These are phyloP conservation scores for Amphipyra berbera DNA, from an alignment of 2,888 invertebrate species.

Conservation along the genomic window DNA sequence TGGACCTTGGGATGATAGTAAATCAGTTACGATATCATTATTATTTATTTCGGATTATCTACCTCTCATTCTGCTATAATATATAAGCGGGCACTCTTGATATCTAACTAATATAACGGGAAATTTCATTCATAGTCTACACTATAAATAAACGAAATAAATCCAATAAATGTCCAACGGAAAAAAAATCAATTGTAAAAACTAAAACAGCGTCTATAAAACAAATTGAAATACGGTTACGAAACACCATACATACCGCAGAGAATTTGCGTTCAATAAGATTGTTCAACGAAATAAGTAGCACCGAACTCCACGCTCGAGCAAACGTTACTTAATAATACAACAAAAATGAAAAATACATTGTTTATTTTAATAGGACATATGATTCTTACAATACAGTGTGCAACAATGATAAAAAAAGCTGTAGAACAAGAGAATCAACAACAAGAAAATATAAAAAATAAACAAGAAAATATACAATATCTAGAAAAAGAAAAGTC, in stretches of 20 bases:
- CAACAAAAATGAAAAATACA: slow-evolving; percentile 16
- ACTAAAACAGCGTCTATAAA: slow-evolving; percentile 15
- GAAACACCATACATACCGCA: slow-evolving; percentile 12
- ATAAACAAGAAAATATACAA: slow-evolving; percentile 2
- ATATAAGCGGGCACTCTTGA: too few relatives aligned
- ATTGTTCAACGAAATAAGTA: slow-evolving; percentile 10
- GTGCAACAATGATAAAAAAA: background rate
- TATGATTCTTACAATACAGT: slow-evolving; percentile 1
- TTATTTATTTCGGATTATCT: too few relatives aligned
- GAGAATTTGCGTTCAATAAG: slow-evolving; percentile 1
- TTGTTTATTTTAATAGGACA: slow-evolving; percentile 10
- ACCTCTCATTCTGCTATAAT: too few relatives aligned
- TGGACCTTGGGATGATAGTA: too few relatives aligned
- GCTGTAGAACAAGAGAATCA: background rate
- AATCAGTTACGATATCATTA: too few relatives aligned
- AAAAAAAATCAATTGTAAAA: slow-evolving; percentile 13
- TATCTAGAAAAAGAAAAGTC: slow-evolving; percentile 24
- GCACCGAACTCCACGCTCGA: background rate
- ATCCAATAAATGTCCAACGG: slow-evolving; percentile 1
- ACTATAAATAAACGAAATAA: background rate
- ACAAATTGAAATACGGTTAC: slow-evolving; percentile 21
- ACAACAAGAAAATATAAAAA: slow-evolving; percentile 2
- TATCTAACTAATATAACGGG: too few relatives aligned
- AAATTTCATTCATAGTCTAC: too few relatives aligned
- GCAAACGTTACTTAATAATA: background rate